Percentiles rank a stretch among this genome's conserved stretches.
Conservation (phyloP, 2,888 invertebrate species). For the Alcis repandata region DNA sequence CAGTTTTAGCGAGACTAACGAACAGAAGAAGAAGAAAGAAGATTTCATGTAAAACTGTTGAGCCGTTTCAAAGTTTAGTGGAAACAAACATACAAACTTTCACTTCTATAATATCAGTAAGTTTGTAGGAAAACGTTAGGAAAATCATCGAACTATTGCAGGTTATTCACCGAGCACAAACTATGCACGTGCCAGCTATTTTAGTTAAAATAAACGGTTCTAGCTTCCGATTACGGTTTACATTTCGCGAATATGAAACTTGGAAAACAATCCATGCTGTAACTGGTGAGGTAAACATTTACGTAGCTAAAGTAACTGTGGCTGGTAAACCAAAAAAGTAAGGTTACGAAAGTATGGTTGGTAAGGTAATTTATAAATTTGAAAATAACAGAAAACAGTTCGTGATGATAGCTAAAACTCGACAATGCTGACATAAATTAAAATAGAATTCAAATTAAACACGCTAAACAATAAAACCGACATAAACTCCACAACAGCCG, state of each 20-base stretch:
- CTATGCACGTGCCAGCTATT: slow-evolving; percentile 27
- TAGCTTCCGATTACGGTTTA: neutral
- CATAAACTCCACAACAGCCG: slow-evolving; percentile 13
- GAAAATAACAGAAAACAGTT: slow-evolving; percentile 1
- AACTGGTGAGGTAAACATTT: too few relatives aligned
- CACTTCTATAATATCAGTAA: too few relatives aligned
- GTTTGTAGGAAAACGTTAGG: slow-evolving; percentile 16
- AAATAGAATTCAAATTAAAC: slow-evolving; percentile 4
- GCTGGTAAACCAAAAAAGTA: too few relatives aligned
- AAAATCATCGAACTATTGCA: slow-evolving; percentile 28
- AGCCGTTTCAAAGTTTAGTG: too few relatives aligned
- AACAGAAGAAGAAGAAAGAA: too few relatives aligned
- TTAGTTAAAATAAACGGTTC: slow-evolving; percentile 17
- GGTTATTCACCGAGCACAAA: slow-evolving; percentile 32
- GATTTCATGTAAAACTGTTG: too few relatives aligned
- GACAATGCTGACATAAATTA: neutral
- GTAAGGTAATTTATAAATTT: too few relatives aligned
- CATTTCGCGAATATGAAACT: slow-evolving; percentile 10
- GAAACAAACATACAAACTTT: too few relatives aligned
- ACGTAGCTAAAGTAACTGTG: too few relatives aligned
- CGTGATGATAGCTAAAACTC: neutral
- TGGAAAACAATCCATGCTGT: too few relatives aligned
- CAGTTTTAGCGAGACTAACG: too few relatives aligned
- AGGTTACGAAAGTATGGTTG: too few relatives aligned
- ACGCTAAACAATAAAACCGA: slow-evolving; percentile 19